Evolutionary conservation across 2,113 vertebrate species (phyloP), one percentile per base, ranked within the genome.

Genomic region (Tragelaphus strepsiceros): DNA sequence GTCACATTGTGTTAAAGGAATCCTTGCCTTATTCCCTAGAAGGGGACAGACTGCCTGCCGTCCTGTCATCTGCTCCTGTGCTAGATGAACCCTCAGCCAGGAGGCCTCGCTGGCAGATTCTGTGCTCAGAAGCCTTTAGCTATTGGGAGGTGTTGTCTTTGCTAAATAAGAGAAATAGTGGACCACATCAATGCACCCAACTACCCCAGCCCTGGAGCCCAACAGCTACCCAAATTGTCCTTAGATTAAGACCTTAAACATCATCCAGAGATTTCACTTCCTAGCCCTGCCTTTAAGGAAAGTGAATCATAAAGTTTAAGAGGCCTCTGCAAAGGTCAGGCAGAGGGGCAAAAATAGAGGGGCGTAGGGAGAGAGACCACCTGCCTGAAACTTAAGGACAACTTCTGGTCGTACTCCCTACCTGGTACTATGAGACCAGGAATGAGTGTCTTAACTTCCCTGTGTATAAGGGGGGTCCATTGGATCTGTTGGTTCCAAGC

Each of bases 1-100:
- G 99, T 99, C 99, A 99, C 98, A 98, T 99, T 99, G 99, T 98
- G 98, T 99, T 99, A 99, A 99, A 99, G 98, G 98, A 98, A 98
- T 98, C 98, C 98, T 98, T 98, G 97, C 99, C 98, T 98, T 98
- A 84, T 71, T 98, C 26, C 98, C 13, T 56, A 98, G 98, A 99
- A 99, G 98, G 98, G 98, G 98, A 98, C 98, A 96, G 98, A 98
- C 99, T 98, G 98, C 99, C 99, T 92, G 98, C 98, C 92, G 98
- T 96, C 98, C 98, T 92, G 96, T 99, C 99, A 99, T 99, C 99
- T 99, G 99, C 98, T 99, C 98, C 96, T 98, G 98, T 78, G 98
- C 98, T 96, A 96, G 77, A 67, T 91, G 94, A 97, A 97, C 98
- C 98, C 98, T 98, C 97, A 71, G 98, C 98, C 99, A 98, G 98